Conservation (phyloP, 1,140 invertebrate genomes). For the Amyelois transitella region DNA sequence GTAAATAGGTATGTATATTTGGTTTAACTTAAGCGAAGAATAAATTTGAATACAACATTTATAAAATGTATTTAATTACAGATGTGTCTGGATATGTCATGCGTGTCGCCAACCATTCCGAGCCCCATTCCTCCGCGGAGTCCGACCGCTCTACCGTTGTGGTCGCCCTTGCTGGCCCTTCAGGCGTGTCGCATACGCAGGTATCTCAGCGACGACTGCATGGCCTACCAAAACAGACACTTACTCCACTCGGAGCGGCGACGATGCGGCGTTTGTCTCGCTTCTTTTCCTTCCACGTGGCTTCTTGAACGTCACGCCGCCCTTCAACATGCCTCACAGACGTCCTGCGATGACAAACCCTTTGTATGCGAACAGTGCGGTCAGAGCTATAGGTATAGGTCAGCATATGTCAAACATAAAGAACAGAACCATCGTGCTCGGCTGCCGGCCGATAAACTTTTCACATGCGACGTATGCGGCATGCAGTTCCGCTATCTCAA, state of each 20-base stretch:
- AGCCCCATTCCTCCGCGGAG: slow-evolving; percentile 74
- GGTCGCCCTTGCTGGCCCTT: slow-evolving; percentile 69
- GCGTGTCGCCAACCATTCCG: slow-evolving; percentile 40
- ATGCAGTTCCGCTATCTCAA: slow-evolving; percentile 93
- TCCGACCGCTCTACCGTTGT: slow-evolving; percentile 73
- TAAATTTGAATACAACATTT: background rate
- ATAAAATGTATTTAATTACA: slow-evolving; percentile 27
- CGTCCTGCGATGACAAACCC: slow-evolving; percentile 85
- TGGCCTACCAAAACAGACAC: slow-evolving; percentile 59
- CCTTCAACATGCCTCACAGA: slow-evolving; percentile 80
- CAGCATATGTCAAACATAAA: slow-evolving; percentile 90
- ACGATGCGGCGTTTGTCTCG: slow-evolving; percentile 85
- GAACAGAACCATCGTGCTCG: slow-evolving; percentile 91
- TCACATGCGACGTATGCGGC: slow-evolving; percentile 91
- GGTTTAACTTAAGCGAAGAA: background rate
- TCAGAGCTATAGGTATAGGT: slow-evolving; percentile 90
- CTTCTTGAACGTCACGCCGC: slow-evolving; percentile 86
- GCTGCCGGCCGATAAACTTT: slow-evolving; percentile 89
- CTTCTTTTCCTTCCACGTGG: slow-evolving; percentile 88
- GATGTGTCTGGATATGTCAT: slow-evolving; percentile 66
- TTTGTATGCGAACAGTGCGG: slow-evolving; percentile 93
- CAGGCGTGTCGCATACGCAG: slow-evolving; percentile 71
- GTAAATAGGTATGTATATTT: slow-evolving; percentile 28
- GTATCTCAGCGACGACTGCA: slow-evolving; percentile 64
- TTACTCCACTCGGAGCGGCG: slow-evolving; percentile 73